phyloP scores from a whole-genome alignment of 2,113 vertebrate genomes.

The Ammodytes dubius region DNA sequence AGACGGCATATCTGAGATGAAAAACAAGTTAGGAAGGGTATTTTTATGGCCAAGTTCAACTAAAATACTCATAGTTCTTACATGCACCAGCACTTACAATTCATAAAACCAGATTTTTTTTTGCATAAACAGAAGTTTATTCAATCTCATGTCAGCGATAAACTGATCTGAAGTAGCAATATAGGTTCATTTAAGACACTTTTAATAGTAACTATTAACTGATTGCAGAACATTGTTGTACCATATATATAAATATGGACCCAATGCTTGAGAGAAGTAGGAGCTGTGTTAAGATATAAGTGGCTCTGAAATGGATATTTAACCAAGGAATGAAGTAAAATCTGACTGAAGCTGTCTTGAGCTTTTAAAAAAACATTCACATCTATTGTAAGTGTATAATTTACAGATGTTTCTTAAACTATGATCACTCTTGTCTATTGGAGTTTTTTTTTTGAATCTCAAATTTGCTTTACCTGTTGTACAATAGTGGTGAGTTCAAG shows the following conservation, averaged over 20 bases:
- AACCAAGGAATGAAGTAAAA: slow-evolving; percentile 1
- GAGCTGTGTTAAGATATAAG: neutral
- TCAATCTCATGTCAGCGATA: neutral
- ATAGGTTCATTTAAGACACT: neutral
- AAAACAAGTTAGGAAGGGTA: neutral
- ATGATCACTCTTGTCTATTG: neutral
- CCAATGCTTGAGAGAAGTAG: neutral
- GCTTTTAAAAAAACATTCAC: neutral
- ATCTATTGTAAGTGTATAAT: neutral
- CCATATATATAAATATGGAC: neutral
- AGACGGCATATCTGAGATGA: neutral
- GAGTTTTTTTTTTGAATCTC: neutral
- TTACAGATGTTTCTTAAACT: neutral
- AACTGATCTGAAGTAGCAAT: neutral
- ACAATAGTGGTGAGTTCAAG: slow-evolving; percentile 96
- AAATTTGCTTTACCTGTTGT: slow-evolving; percentile 89
- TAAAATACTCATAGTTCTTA: neutral
- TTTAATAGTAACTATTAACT: slow-evolving; percentile 4
- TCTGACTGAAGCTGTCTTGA: neutral
- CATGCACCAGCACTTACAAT: neutral
- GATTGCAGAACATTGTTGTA: neutral
- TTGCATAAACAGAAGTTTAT: neutral
- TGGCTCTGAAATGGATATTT: neutral
- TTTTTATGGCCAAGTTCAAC: neutral
- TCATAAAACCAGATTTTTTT: neutral